Evolutionary conservation across 2,888 invertebrate genomes (phyloP).

Genomic region (Ectemnius continuus): DNA sequence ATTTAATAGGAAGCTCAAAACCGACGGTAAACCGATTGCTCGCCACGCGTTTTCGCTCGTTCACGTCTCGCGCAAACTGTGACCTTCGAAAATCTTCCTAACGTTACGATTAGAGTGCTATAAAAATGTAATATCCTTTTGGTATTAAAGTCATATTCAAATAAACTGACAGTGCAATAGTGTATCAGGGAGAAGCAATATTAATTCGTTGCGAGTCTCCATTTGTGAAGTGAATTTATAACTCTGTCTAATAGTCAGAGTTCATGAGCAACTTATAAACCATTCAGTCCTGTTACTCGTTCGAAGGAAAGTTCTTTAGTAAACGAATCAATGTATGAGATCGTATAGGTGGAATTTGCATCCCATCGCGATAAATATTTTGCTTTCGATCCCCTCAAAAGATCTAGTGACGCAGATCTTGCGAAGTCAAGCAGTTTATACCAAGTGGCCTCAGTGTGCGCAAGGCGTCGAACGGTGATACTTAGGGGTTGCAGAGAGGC

Average conservation of each 20-base stretch:
- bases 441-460: background rate
- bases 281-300: too few relatives aligned
- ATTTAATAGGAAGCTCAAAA: conserved; percentile 66
- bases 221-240: background rate
- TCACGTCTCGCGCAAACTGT: background rate
- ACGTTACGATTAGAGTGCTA: too few relatives aligned
- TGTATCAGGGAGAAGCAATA: too few relatives aligned
- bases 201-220: background rate
- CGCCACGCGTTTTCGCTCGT: background rate
- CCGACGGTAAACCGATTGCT: conserved; percentile 50
- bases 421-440: background rate
- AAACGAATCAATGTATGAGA: too few relatives aligned
- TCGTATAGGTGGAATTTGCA: background rate
- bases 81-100: background rate
- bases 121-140: too few relatives aligned
- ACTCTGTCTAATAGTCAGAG: background rate
- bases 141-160: too few relatives aligned
- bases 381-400: background rate
- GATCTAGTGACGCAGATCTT: background rate
- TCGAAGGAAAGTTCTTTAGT: too few relatives aligned
- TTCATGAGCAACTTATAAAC: too few relatives aligned
- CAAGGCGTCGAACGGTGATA: background rate
- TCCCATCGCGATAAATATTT: background rate
- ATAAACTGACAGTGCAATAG: too few relatives aligned
- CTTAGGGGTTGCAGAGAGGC: background rate